Evolutionary conservation across 2,888 invertebrate genomes (phyloP).

Genomic region (Blastobasis lacticolella): DNA sequence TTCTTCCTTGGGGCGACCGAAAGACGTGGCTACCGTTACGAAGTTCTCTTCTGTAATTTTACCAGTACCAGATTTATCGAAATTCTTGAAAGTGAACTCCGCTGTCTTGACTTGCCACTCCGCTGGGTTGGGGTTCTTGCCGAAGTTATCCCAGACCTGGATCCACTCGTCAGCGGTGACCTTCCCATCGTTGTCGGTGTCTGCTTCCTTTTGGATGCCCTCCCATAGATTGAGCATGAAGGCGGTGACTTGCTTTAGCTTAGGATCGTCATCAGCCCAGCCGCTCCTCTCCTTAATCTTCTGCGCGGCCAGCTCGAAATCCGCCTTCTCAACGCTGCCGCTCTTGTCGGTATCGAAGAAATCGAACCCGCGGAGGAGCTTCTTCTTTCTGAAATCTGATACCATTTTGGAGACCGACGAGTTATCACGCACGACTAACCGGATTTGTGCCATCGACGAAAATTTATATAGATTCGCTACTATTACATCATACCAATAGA

Average conservation of each 20-base stretch:
- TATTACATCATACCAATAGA: too few species aligned
- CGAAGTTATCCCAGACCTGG: constrained; percentile 84
- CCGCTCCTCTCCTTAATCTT: constrained; percentile 86
- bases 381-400: constrained; percentile 91
- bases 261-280: constrained; percentile 81
- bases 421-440: too few species aligned
- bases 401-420: constrained; percentile 50
- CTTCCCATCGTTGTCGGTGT: constrained; percentile 84
- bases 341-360: constrained; percentile 93
- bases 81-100: not conserved
- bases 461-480: too few species aligned
- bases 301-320: constrained; percentile 89
- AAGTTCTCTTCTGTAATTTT: not conserved
- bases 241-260: constrained; percentile 79
- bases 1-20: not conserved
- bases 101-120: not conserved
- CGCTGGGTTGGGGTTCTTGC: constrained; percentile 53
- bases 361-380: constrained; percentile 88
- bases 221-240: constrained; percentile 78
- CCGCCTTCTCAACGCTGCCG: constrained; percentile 89
- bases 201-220: constrained; percentile 81
- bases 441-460: too few species aligned
- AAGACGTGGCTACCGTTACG: not conserved
- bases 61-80: not conserved
- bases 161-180: constrained; percentile 88